A percentile compares a stretch with the other conserved stretches of the same genome.
phyloP scores from a whole-genome alignment of 2,888 invertebrate genomes.

The Pantelozetes paolii region DNA sequence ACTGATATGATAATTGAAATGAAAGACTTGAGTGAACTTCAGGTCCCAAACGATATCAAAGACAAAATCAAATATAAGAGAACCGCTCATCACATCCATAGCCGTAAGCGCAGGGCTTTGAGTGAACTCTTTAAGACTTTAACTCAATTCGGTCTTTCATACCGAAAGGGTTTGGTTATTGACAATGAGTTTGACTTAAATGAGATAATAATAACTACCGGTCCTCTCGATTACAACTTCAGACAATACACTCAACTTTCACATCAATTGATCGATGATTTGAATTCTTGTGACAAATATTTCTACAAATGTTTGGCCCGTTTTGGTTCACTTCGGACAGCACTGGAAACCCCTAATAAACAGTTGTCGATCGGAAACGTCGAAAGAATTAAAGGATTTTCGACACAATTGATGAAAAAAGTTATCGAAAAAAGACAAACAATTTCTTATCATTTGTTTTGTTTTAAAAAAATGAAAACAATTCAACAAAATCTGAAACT shows the following conservation, averaged over 20 bases:
- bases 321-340: slow-evolving; percentile 61
- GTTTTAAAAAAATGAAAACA: not conserved
- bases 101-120: slow-evolving; percentile 63
- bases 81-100: slow-evolving; percentile 39
- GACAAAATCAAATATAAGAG: slow-evolving; percentile 43
- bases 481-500: not conserved
- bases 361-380: slow-evolving; percentile 75
- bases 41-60: slow-evolving; percentile 56
- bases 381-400: slow-evolving; percentile 79
- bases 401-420: slow-evolving; percentile 65
- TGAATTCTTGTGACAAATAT: slow-evolving; percentile 38
- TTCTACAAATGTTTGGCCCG: slow-evolving; percentile 69
- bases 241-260: not conserved
- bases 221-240: not conserved
- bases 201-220: slow-evolving; percentile 43
- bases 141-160: slow-evolving; percentile 63
- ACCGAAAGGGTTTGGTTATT: slow-evolving; percentile 65
- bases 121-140: slow-evolving; percentile 79
- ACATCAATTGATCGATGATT: not conserved
- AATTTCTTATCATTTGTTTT: not conserved
- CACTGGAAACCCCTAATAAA: slow-evolving; percentile 61
- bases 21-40: slow-evolving; percentile 63
- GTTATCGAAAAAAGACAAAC: slow-evolving; percentile 26
- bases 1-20: slow-evolving; percentile 53
- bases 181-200: slow-evolving; percentile 48